A percentile compares a stretch with the other conserved stretches of the same genome.
Conservation (phyloP, 2,888 invertebrate species). For the Platynereis dumerilii region DNA sequence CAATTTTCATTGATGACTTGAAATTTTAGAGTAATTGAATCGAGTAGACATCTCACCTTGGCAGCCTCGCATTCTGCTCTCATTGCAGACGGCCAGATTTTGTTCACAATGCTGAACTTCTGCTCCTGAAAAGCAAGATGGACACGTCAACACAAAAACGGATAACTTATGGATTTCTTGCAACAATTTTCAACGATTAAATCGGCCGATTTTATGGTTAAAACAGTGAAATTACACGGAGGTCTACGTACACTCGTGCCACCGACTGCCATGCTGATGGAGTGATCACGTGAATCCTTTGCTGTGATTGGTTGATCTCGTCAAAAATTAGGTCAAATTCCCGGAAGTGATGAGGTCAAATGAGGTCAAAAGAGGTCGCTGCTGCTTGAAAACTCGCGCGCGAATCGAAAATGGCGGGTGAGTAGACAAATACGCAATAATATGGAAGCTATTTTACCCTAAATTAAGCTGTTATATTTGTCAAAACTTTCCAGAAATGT, state of each 20-base stretch:
- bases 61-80: constrained; percentile 22
- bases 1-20: too few relatives aligned
- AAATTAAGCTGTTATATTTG: too few relatives aligned
- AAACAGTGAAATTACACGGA: constrained; percentile 1
- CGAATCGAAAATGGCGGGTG: constrained; percentile 28
- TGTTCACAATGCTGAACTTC: constrained; percentile 14
- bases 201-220: not conserved
- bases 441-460: too few relatives aligned
- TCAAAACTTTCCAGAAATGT: too few relatives aligned
- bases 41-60: not conserved
- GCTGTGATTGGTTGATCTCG: constrained; percentile 23
- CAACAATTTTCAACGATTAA: not conserved
- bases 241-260: constrained; percentile 19
- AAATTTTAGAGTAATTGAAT: not conserved
- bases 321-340: constrained; percentile 19
- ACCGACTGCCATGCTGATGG: constrained; percentile 22
- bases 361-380: not conserved
- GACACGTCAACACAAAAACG: not conserved
- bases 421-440: constrained; percentile 8
- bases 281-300: constrained; percentile 27
- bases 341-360: not conserved
- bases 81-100: constrained; percentile 26
- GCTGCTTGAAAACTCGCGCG: constrained; percentile 21
- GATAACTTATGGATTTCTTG: not conserved
- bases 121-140: constrained; percentile 18